phyloP scores from a whole-genome alignment of 2,888 invertebrate species.

The Blastobasis lacticolella region DNA sequence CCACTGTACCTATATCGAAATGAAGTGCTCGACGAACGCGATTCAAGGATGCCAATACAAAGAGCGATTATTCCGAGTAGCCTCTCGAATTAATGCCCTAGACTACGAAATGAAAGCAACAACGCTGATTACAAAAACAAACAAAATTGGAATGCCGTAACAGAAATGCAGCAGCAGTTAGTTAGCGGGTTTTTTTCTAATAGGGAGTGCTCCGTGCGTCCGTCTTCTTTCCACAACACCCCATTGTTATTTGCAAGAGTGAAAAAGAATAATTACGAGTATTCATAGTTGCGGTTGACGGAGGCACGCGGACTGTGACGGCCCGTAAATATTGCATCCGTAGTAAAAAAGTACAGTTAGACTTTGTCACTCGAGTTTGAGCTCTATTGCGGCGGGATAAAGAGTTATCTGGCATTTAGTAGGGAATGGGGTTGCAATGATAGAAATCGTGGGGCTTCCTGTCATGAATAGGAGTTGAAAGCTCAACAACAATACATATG shows the following conservation, averaged over 20 bases:
- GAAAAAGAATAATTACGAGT: too few relatives aligned
- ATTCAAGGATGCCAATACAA: too few relatives aligned
- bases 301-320: conserved; percentile 39
- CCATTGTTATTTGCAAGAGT: too few relatives aligned
- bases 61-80: too few relatives aligned
- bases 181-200: conserved; percentile 14
- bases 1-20: too few relatives aligned
- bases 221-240: too few relatives aligned
- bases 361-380: conserved; percentile 20
- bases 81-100: too few relatives aligned
- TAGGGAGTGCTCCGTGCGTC: too few relatives aligned
- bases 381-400: conserved; percentile 25
- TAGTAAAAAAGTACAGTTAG: conserved; percentile 46
- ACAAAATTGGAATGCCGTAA: conserved; percentile 38
- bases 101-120: conserved; percentile 14
- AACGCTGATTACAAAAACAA: conserved; percentile 51
- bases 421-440: conserved; percentile 36
- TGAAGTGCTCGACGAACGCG: too few relatives aligned
- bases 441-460: conserved; percentile 59
- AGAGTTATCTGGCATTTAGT: conserved; percentile 10
- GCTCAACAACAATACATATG: too few relatives aligned
- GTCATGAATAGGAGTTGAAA: conserved; percentile 44
- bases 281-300: too few relatives aligned
- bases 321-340: conserved; percentile 48
- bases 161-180: conserved; percentile 36